A percentile compares a stretch with the other conserved stretches of the same genome.
Evolutionary conservation across 2,113 vertebrate species (phyloP).

Genomic region (Thamnophis sirtalis): DNA sequence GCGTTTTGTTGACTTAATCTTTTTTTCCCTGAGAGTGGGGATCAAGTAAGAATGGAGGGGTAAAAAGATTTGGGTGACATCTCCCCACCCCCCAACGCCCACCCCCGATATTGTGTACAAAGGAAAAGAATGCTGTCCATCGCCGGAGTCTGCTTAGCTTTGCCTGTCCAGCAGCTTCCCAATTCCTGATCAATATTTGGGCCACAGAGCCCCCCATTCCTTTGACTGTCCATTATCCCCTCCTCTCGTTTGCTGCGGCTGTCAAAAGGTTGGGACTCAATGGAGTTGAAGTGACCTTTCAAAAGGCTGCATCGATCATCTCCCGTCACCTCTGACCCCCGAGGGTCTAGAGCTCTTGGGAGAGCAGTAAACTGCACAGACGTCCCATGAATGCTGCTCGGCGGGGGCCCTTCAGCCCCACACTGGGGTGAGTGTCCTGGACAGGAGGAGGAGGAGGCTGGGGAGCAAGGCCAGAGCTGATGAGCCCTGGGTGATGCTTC

Average conservation of each 20-base stretch:
- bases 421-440: not conserved
- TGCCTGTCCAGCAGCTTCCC: accelerated
- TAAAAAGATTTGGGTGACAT: not conserved
- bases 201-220: not conserved
- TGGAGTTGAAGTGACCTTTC: not conserved
- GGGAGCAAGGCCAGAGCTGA: not conserved
- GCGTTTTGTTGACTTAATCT: not conserved
- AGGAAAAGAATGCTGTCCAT: not conserved
- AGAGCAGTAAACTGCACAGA: not conserved
- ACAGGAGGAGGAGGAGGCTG: not conserved
- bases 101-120: not conserved
- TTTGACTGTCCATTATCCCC: not conserved
- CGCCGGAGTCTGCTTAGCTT: not conserved
- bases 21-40: not conserved
- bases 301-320: accelerated
- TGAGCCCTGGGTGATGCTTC: not conserved
- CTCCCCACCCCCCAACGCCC: not conserved
- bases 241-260: accelerated
- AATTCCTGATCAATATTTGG: accelerated
- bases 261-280: not conserved
- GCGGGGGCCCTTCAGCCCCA: not conserved
- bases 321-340: constrained; percentile 2
- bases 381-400: accelerated
- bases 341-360: accelerated
- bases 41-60: not conserved